Evolutionary conservation across 2,888 invertebrate species (phyloP).

Genomic region (Cheilosia scutellata): DNA sequence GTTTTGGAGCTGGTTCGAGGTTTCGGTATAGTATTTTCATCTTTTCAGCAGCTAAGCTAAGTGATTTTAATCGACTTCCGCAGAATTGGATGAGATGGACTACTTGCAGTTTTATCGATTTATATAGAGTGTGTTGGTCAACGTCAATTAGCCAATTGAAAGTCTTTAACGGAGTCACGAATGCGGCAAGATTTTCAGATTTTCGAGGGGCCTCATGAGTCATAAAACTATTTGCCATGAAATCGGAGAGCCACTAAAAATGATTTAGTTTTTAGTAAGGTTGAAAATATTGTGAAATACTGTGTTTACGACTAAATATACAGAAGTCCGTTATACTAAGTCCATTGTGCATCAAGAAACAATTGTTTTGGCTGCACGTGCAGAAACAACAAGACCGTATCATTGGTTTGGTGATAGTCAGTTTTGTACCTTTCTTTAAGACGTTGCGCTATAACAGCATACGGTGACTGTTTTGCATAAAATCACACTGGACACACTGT

Average conservation of each 20-base stretch:
- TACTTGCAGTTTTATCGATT: neutral
- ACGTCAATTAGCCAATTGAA: conserved; percentile 38
- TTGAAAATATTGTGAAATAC: conserved; percentile 28
- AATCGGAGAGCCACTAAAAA: conserved; percentile 18
- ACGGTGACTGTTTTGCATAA: no score
- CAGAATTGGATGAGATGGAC: neutral
- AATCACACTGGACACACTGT: no score
- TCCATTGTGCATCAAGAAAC: no score
- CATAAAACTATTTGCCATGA: conserved; percentile 38
- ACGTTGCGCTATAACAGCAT: no score
- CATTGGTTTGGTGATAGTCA: no score
- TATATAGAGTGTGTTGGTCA: conserved; percentile 26
- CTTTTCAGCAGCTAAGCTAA: conserved; percentile 9
- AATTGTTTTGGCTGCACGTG: neutral
- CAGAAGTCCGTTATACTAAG: no score
- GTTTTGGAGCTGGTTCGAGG: conserved; percentile 18
- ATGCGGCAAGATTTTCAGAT: neutral
- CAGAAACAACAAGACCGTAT: neutral
- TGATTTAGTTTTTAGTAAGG: conserved; percentile 33
- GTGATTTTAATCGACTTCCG: conserved; percentile 63
- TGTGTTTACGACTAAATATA: neutral
- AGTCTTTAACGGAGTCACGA: conserved; percentile 26
- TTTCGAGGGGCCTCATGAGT: conserved; percentile 37
- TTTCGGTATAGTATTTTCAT: conserved; percentile 17
- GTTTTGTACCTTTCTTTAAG: no score